phyloP scores from a whole-genome alignment of 2,888 invertebrate species.

The Platycheirus albimanus region DNA sequence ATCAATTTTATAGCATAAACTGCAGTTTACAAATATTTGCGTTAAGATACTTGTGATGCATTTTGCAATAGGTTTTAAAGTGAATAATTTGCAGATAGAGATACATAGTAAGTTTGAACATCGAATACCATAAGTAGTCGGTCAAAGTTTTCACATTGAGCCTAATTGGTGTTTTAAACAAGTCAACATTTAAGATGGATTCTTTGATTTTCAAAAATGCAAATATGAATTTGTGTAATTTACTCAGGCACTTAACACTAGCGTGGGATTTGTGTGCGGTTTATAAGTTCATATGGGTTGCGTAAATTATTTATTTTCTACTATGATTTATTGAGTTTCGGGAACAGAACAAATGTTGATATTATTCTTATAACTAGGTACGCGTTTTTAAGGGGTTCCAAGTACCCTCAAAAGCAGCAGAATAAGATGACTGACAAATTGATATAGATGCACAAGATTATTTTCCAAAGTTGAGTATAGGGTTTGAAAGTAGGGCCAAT shows the following conservation, averaged over 20 bases:
- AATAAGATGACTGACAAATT: too few species aligned
- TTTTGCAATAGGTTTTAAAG: conserved; percentile 25
- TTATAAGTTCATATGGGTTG: not conserved
- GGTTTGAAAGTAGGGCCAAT: too few species aligned
- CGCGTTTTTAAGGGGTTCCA: too few species aligned
- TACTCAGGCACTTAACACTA: too few species aligned
- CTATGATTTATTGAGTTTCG: too few species aligned
- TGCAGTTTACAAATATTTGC: conserved; percentile 49
- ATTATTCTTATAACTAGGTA: too few species aligned
- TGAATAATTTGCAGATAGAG: conserved; percentile 7
- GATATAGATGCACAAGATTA: too few species aligned
- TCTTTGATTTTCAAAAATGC: not conserved
- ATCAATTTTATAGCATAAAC: conserved; percentile 45
- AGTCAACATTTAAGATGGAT: not conserved
- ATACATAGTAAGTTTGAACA: not conserved
- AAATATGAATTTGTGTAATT: not conserved
- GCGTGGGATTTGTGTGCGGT: not conserved
- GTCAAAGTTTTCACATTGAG: conserved; percentile 48
- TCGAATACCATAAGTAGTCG: conserved; percentile 1
- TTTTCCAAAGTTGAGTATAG: too few species aligned
- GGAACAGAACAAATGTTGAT: too few species aligned
- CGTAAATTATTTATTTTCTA: too few species aligned
- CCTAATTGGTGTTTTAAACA: conserved; percentile 47
- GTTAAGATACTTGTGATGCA: conserved; percentile 4
- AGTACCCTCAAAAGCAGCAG: too few species aligned